Base-by-base conservation (phyloP, 2,113 vertebrate species). In the Oreochromis niloticus region DNA sequence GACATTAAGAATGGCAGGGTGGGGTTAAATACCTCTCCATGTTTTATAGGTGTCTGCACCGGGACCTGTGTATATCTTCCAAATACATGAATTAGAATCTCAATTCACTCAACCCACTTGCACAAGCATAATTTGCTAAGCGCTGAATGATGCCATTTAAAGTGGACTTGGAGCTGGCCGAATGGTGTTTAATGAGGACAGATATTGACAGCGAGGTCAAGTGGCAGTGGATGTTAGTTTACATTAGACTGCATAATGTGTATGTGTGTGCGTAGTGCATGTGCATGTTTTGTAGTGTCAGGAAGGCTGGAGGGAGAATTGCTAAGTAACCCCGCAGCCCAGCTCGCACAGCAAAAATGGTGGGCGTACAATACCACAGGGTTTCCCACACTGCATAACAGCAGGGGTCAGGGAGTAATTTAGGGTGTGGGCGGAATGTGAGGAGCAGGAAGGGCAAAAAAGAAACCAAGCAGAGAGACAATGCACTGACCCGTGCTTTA, bases 101-200 rank as follows among this genome's bases (percentile, higher is more conserved):
- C 55, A 82, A 5, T 50, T 84, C 82, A 80, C 81, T 82, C 68
- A 66, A 80, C 75, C n/a, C 16, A 7, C 71, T 83, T 83, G 84
- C 71, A 63, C 57, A 39, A 88, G 90, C 89, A 80, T 95, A 91
- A 93, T 93, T 93, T 87, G 88, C 92, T 91, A 90, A 94, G 83
- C 81, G 82, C 90, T 92, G 92, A 95, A 92, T 91, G 93, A 94
- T 94, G 92, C 88, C 90, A 88, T 95, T 95, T 95, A 95, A 89
- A 94, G 92, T 87, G 85, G 93, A 87, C 92, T 91, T 46, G 88
- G 81, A 84, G 91, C 91, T 78, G 88, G 93, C 78, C 19, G 73
- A 87, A 82, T 55, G 87, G 92, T 90, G 94, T 96, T 96, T 96
- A 96, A 96, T 94, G 95, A 95, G 95, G 92, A 94, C 92, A 75